Evolutionary conservation across 92 coral and sea anemone genomes (phyloP).

Genomic region (Porites evermanni): DNA sequence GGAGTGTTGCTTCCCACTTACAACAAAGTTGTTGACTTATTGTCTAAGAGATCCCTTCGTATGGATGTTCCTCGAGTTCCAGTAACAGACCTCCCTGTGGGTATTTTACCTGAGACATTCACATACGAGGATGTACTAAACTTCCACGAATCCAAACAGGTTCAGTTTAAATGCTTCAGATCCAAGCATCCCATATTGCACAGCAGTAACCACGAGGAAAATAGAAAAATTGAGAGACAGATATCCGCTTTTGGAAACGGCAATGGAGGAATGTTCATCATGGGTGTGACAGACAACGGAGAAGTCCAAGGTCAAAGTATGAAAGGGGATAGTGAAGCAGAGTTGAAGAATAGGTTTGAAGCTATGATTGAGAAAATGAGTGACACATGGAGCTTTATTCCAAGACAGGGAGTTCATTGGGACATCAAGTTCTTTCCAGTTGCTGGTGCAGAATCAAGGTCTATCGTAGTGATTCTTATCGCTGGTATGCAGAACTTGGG

Average conservation of each 20-base stretch:
- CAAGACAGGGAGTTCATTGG: background rate
- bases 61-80: background rate
- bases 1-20: background rate
- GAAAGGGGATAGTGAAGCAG: background rate
- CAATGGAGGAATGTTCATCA: background rate
- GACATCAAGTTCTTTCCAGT: background rate
- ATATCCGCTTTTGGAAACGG: conserved; percentile 13
- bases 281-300: background rate
- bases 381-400: background rate
- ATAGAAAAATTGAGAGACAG: background rate
- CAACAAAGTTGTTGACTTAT: background rate
- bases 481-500: conserved; percentile 20
- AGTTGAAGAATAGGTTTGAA: background rate
- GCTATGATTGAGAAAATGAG: background rate
- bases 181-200: background rate
- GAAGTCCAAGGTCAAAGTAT: background rate
- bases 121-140: background rate
- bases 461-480: background rate
- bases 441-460: background rate
- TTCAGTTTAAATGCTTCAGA: background rate
- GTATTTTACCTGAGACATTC: background rate
- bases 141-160: background rate
- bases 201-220: background rate
- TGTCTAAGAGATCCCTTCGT: background rate
- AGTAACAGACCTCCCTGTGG: background rate